Conservation (phyloP, 2,888 invertebrate species). For the Ganaspis brasiliensis region DNA sequence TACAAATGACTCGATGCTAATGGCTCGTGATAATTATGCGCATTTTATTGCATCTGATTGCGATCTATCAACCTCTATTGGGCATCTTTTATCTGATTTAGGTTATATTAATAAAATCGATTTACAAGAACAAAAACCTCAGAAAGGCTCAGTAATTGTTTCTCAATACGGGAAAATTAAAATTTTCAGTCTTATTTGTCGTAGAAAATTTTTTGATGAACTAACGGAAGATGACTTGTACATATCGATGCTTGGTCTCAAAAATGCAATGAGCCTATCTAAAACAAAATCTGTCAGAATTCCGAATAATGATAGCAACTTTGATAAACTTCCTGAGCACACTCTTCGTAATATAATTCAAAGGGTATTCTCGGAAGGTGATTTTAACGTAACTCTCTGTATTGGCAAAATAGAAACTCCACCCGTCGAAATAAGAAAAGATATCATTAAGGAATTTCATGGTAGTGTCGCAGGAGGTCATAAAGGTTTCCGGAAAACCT, state of each 20-base stretch:
- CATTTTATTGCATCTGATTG: slow-evolving; percentile 5
- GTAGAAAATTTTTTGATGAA: not conserved
- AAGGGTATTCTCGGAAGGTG: not conserved
- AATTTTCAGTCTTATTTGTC: not conserved
- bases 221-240: not conserved
- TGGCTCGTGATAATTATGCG: not conserved
- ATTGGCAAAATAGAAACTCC: slow-evolving; percentile 23
- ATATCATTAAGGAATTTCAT: slow-evolving; percentile 50
- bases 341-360: slow-evolving; percentile 7
- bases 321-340: slow-evolving; percentile 15
- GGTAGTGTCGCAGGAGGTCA: slow-evolving; percentile 51
- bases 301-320: not conserved
- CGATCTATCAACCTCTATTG: not conserved
- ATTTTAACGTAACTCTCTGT: not conserved
- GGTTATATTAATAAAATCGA: not conserved
- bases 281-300: slow-evolving; percentile 1
- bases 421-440: not conserved
- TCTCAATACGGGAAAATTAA: not conserved
- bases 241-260: not conserved
- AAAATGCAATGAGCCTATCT: not conserved
- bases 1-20: not conserved
- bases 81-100: not conserved
- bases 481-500: slow-evolving; percentile 43
- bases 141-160: not conserved
- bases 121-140: not conserved